Evolutionary conservation across 2,888 invertebrate genomes (phyloP).

Genomic region (Polydrusus cervinus): DNA sequence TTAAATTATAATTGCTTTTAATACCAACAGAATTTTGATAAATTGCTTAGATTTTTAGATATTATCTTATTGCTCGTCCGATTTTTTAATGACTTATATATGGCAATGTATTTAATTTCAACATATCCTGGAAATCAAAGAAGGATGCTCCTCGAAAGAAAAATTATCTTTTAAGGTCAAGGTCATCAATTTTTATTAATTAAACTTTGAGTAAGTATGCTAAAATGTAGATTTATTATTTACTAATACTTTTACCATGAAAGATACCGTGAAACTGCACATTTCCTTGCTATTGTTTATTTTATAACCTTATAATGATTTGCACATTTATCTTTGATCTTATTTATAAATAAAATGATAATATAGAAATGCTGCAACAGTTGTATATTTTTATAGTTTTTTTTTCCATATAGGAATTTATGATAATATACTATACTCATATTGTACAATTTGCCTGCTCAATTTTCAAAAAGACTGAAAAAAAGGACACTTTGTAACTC

Average conservation of each 20-base stretch:
- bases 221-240: conserved; percentile 8
- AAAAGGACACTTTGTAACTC: too few species aligned
- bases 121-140: conserved; percentile 44
- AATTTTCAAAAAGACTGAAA: too few species aligned
- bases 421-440: too few species aligned
- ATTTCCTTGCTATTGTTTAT: conserved; percentile 21
- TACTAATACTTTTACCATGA: conserved; percentile 10
- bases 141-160: conserved; percentile 17
- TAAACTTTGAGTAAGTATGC: background rate
- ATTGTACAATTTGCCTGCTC: too few species aligned
- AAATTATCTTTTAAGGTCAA: conserved; percentile 51
- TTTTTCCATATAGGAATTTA: too few species aligned
- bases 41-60: conserved; percentile 17
- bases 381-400: too few species aligned
- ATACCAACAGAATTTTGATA: background rate
- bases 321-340: background rate
- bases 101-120: conserved; percentile 29
- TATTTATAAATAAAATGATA: too few species aligned
- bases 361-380: too few species aligned
- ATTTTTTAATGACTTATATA: conserved; percentile 31
- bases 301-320: conserved; percentile 7
- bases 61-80: conserved; percentile 19
- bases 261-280: conserved; percentile 15
- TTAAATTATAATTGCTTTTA: background rate
- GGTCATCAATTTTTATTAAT: conserved; percentile 37